Evolutionary conservation across 2,888 invertebrate species (phyloP).

Genomic region (Steromphala cineraria): DNA sequence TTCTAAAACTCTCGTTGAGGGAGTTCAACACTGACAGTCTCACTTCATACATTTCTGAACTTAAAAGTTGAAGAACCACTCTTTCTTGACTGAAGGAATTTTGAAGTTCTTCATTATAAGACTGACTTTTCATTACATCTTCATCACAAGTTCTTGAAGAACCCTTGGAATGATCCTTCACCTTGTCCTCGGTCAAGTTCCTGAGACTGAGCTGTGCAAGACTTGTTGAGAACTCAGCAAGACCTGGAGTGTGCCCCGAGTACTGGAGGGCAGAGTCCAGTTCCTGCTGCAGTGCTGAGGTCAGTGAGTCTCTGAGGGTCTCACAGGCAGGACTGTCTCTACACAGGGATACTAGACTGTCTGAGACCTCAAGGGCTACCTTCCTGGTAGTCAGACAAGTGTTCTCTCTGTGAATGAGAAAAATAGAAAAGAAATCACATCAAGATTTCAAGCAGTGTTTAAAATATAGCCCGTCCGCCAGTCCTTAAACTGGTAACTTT

Average conservation of each 20-base stretch:
- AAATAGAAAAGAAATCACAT: no score
- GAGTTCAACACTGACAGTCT: constrained; percentile 18
- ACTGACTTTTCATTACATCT: neutral
- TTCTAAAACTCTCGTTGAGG: constrained; percentile 13
- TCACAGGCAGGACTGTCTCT: neutral
- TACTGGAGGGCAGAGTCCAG: constrained; percentile 24
- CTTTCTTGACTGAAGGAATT: neutral
- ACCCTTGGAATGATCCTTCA: neutral
- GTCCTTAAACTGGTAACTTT: no score
- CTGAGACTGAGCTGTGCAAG: constrained; percentile 34
- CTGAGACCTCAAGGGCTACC: constrained; percentile 46
- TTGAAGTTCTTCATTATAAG: neutral
- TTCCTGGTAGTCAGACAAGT: constrained; percentile 53
- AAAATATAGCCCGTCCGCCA: no score
- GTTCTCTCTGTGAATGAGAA: constrained; percentile 42
- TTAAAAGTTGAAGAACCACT: constrained; percentile 26
- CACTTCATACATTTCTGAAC: constrained; percentile 39
- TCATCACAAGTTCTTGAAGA: neutral
- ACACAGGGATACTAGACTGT: constrained; percentile 23
- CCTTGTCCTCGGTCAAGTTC: neutral
- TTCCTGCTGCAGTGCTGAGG: constrained; percentile 20
- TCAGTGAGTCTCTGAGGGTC: neutral
- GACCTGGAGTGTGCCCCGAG: constrained; percentile 40
- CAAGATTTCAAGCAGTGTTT: no score
- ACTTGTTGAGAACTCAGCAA: constrained; percentile 44